Percentiles rank a stretch among this genome's conserved stretches.
These are phyloP conservation scores for Ficedula albicollis DNA, from an alignment of 2,797 vertebrate species.

Conservation along the genomic window DNA sequence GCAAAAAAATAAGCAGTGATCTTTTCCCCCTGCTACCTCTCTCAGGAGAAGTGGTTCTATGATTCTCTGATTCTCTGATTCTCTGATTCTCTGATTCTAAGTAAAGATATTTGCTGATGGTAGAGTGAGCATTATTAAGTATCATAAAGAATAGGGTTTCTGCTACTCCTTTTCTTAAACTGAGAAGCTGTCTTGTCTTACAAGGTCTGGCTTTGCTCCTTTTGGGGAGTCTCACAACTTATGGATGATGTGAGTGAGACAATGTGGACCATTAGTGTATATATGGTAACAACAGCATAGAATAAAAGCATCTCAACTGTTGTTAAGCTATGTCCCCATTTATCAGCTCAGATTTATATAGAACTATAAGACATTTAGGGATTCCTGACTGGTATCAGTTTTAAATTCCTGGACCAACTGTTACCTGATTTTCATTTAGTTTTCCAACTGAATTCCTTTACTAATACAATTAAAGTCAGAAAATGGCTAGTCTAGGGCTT, in stretches of 20 bases:
- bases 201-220: background rate
- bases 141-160: background rate
- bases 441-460: background rate
- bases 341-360: background rate
- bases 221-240: background rate
- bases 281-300: background rate
- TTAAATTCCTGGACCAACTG: background rate
- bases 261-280: background rate
- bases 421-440: background rate
- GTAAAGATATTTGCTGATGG: fast-evolving
- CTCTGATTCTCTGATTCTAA: background rate
- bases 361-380: background rate
- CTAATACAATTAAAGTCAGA: background rate
- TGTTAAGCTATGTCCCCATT: background rate
- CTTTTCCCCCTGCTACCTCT: background rate
- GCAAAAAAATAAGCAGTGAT: background rate
- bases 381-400: background rate
- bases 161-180: background rate
- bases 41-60: background rate
- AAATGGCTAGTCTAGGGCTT: background rate
- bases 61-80: background rate
- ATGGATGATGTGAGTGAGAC: background rate
- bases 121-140: background rate
- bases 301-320: background rate
- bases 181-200: background rate